These are phyloP conservation scores for Prionchulus punctatus DNA, from an alignment of 2,888 invertebrate species.

Conservation along the genomic window DNA sequence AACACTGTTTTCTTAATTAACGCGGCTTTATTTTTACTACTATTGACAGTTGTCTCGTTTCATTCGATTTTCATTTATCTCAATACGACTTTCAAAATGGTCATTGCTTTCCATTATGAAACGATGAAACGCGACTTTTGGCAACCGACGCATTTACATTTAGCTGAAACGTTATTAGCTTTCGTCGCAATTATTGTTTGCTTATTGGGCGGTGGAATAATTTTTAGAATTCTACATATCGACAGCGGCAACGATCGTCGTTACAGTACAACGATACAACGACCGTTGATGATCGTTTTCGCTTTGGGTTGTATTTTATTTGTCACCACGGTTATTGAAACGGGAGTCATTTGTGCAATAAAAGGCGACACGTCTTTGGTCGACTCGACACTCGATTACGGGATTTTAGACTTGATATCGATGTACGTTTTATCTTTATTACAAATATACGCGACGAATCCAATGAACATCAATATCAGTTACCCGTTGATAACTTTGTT, in stretches of 20 bases:
- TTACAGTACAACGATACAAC: not conserved
- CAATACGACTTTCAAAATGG: not conserved
- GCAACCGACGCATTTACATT: not conserved
- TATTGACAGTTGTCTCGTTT: not conserved
- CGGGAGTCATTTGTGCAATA: not conserved
- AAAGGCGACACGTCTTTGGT: not conserved
- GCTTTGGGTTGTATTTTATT: not conserved
- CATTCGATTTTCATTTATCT: slow-evolving; percentile 2
- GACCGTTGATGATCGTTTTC: not conserved
- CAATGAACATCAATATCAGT: slow-evolving; percentile 1
- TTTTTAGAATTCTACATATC: not conserved
- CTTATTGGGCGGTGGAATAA: not conserved
- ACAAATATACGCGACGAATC: slow-evolving; percentile 1
- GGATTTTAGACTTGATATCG: not conserved
- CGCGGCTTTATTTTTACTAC: not conserved
- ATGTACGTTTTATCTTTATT: not conserved
- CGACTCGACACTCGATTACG: slow-evolving; percentile 1
- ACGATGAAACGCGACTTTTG: not conserved
- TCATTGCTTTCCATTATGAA: not conserved
- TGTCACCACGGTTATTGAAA: not conserved
- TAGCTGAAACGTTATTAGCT: not conserved
- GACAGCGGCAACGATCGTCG: not conserved
- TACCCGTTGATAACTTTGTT: not conserved
- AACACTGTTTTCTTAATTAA: not conserved
- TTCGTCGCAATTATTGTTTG: not conserved